phyloP scores from a whole-genome alignment of 1,140 invertebrate genomes.

The Piezodorus guildinii region DNA sequence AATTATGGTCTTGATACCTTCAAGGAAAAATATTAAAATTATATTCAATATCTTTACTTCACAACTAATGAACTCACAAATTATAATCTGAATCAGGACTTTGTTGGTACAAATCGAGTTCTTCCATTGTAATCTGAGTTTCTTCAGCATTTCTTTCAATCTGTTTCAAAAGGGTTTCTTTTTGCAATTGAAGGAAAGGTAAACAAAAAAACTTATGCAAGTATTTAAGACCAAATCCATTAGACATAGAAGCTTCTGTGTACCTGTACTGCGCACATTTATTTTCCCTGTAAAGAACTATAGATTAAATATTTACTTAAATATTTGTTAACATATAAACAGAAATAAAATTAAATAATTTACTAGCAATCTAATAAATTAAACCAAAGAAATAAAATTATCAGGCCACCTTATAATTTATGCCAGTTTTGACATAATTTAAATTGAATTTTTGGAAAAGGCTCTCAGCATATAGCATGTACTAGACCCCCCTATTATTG shows the following conservation, averaged over 20 bases:
- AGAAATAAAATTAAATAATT: too few species aligned
- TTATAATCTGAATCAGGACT: conserved; percentile 87
- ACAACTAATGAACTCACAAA: conserved; percentile 37
- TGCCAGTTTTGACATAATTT: too few species aligned
- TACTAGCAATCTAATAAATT: too few species aligned
- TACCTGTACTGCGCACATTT: conserved; percentile 59
- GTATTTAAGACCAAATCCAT: conserved; percentile 88
- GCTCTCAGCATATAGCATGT: too few species aligned
- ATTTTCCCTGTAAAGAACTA: conserved; percentile 34
- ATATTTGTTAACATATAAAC: not conserved
- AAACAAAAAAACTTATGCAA: conserved; percentile 95
- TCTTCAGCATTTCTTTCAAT: conserved; percentile 79
- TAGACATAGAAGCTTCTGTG: conserved; percentile 89
- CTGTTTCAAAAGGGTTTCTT: conserved; percentile 74
- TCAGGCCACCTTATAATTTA: too few species aligned
- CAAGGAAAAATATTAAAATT: too few species aligned
- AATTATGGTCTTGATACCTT: too few species aligned
- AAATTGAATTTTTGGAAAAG: too few species aligned
- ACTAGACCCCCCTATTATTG: too few species aligned
- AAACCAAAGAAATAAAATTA: too few species aligned
- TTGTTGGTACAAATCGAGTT: conserved; percentile 70
- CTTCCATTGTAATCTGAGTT: conserved; percentile 65
- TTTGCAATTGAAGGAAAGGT: conserved; percentile 85
- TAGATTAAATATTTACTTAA: conserved; percentile 8
- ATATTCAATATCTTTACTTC: too few species aligned